A percentile compares a stretch with the other conserved stretches of the same genome.
Conservation (phyloP, 2,888 invertebrate species). For the Poecilus cupreus region DNA sequence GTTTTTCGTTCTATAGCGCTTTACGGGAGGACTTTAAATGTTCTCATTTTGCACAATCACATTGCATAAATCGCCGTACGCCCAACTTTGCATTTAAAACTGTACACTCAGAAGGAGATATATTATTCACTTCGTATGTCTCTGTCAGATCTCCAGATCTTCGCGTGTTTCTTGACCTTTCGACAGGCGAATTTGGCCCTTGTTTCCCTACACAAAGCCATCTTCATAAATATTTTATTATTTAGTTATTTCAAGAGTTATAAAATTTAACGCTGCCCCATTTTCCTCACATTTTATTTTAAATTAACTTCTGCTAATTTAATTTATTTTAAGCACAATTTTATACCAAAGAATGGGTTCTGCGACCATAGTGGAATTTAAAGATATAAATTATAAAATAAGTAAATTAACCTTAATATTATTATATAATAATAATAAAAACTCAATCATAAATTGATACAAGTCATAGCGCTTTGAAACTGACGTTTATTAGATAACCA, state of each 20-base stretch:
- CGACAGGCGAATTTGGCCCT: neutral
- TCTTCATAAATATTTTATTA: constrained; percentile 26
- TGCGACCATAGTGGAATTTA: too few relatives aligned
- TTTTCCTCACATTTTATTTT: neutral
- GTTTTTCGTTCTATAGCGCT: constrained; percentile 29
- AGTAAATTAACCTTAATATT: too few relatives aligned
- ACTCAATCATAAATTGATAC: too few relatives aligned
- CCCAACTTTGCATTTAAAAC: constrained; percentile 42
- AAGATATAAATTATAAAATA: too few relatives aligned
- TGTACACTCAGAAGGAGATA: constrained; percentile 15
- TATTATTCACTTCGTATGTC: constrained; percentile 14
- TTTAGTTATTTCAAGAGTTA: neutral
- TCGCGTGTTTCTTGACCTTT: neutral
- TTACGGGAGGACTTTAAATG: constrained; percentile 37
- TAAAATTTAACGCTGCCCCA: neutral
- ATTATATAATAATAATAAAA: too few relatives aligned
- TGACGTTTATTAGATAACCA: too few relatives aligned
- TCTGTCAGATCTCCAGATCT: neutral
- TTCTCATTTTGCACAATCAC: constrained; percentile 35
- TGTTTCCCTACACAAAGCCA: neutral
- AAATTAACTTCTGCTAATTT: neutral
- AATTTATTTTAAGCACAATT: neutral
- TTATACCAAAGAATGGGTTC: too few relatives aligned
- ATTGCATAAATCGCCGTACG: constrained; percentile 35
- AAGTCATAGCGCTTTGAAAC: too few relatives aligned